A percentile compares a stretch with the other conserved stretches of the same genome.
These are phyloP conservation scores for Cheilosia impressa DNA, from an alignment of 2,888 invertebrate genomes.

Conservation along the genomic window DNA sequence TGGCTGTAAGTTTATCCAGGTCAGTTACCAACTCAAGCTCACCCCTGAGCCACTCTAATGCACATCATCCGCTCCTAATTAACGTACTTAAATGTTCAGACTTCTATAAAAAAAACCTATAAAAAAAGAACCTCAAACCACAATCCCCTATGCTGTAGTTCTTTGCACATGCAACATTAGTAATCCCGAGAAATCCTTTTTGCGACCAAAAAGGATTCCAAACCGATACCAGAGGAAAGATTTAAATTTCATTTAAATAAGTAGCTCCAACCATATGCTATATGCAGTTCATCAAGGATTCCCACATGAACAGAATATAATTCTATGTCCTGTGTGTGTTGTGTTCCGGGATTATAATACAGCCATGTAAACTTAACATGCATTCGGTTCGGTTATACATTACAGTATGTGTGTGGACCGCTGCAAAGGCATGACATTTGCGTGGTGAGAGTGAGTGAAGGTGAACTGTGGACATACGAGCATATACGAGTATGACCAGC, in stretches of 20 bases:
- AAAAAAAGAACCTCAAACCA: constrained; percentile 6
- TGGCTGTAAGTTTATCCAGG: background rate
- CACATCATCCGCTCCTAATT: constrained; percentile 56
- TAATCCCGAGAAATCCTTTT: constrained; percentile 26
- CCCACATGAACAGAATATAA: constrained; percentile 28
- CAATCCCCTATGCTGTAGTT: background rate
- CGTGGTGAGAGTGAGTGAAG: background rate
- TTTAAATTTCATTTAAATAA: constrained; percentile 72
- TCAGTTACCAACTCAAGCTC: constrained; percentile 13
- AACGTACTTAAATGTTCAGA: constrained; percentile 48
- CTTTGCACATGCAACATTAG: constrained; percentile 28
- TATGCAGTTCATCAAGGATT: constrained; percentile 68
- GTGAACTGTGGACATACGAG: constrained; percentile 1
- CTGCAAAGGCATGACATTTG: constrained; percentile 19
- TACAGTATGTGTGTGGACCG: background rate
- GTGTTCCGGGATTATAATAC: constrained; percentile 67
- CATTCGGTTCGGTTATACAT: constrained; percentile 32
- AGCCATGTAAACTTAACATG: constrained; percentile 59
- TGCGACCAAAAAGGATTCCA: constrained; percentile 24
- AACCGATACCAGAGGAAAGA: constrained; percentile 63
- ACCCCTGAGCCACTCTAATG: constrained; percentile 23
- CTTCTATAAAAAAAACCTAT: background rate
- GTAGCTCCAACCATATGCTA: constrained; percentile 48
- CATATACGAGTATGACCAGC: constrained; percentile 10
- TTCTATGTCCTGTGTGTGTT: constrained; percentile 47